These are phyloP conservation scores for Hypolimnas misippus DNA, from an alignment of 2,888 invertebrate genomes.

Conservation along the genomic window DNA sequence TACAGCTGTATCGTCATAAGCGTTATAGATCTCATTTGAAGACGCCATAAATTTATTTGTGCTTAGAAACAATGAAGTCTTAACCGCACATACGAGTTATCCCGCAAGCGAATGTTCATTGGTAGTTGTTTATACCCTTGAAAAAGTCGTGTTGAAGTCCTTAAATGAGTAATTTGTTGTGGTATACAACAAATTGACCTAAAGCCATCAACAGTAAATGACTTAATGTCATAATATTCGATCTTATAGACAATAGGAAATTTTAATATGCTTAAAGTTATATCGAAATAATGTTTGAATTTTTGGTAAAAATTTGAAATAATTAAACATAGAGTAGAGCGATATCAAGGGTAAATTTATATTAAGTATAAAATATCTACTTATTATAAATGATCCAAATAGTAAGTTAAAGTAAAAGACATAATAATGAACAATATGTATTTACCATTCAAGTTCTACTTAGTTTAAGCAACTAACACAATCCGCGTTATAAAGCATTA, in stretches of 20 bases:
- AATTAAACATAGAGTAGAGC: no score
- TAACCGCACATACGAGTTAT: conserved; percentile 26
- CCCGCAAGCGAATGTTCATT: conserved; percentile 37
- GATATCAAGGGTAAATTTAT: no score
- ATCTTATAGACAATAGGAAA: neutral
- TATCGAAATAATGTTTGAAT: no score
- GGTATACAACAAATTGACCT: conserved; percentile 56
- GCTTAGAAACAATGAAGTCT: conserved; percentile 8
- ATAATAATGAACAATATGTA: no score
- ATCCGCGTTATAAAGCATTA: no score
- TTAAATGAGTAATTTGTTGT: conserved; percentile 66
- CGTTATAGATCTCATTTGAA: neutral
- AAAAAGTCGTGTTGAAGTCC: conserved; percentile 65
- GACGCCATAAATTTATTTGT: neutral
- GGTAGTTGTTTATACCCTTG: conserved; percentile 55
- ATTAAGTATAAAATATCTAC: no score
- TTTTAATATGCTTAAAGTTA: no score
- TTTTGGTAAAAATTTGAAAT: no score
- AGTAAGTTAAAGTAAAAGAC: no score
- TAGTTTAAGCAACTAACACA: no score
- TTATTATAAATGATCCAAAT: no score
- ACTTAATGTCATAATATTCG: neutral
- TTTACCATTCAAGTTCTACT: no score
- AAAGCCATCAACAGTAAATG: conserved; percentile 35
- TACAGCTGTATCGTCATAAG: conserved; percentile 9